These are phyloP conservation scores for Gastrophysa polygoni DNA, from an alignment of 2,888 invertebrate species.

Conservation along the genomic window DNA sequence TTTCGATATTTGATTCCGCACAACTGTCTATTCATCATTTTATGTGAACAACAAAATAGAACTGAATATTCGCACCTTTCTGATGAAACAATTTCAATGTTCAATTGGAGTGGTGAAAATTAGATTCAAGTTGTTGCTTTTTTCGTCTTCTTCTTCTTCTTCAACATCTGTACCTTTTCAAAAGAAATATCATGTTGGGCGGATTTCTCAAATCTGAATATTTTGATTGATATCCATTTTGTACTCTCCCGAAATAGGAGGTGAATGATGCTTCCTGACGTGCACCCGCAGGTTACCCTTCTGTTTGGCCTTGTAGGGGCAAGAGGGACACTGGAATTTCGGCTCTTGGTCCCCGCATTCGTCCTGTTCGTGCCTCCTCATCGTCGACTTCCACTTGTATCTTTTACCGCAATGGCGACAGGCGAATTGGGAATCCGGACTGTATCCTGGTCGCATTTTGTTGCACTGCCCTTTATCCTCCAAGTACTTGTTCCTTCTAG, in stretches of 20 bases:
- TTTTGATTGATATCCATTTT: constrained; percentile 35
- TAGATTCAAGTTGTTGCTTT: no score
- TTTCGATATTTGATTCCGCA: no score
- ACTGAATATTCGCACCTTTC: no score
- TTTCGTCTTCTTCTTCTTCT: no score
- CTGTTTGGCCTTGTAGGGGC: constrained; percentile 75
- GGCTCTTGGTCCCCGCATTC: constrained; percentile 83
- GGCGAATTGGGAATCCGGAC: constrained; percentile 68
- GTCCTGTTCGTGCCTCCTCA: constrained; percentile 72
- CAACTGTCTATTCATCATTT: no score
- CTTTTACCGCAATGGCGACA: constrained; percentile 85
- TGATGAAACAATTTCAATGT: no score
- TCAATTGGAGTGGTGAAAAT: no score
- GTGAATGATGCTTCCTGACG: constrained; percentile 75
- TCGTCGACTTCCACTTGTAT: constrained; percentile 85
- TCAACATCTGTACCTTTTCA: no score
- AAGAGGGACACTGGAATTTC: constrained; percentile 74
- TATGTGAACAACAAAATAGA: no score
- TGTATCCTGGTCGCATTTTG: constrained; percentile 54
- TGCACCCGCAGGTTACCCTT: constrained; percentile 82
- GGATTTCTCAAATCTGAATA: constrained; percentile 20
- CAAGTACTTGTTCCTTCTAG: constrained; percentile 51
- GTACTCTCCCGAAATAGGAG: constrained; percentile 14
- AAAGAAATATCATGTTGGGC: no score
- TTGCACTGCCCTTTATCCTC: constrained; percentile 57